phyloP scores from a whole-genome alignment of 64 coral and sea anemone species.

The Pocillopora damicornis region DNA sequence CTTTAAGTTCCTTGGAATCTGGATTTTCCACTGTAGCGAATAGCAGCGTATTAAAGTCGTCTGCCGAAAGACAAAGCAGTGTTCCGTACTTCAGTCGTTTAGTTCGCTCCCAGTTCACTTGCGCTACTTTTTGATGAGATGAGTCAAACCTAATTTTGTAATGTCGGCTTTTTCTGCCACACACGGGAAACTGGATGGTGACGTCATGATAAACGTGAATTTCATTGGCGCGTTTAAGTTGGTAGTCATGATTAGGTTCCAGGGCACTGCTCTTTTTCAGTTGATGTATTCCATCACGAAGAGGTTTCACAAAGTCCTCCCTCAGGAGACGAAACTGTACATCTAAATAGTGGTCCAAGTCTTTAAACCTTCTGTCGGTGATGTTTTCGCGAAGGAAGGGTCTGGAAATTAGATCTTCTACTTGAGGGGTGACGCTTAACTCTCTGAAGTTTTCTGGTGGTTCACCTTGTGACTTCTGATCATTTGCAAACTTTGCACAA shows the following conservation, averaged over 20 bases:
- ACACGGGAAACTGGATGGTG: conserved; percentile 56
- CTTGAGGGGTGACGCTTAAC: conserved; percentile 58
- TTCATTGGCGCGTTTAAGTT: conserved; percentile 7
- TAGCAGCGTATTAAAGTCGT: conserved; percentile 63
- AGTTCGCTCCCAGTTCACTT: conserved; percentile 63
- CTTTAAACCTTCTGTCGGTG: conserved; percentile 48
- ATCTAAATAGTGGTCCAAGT: conserved; percentile 83
- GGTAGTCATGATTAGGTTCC: not conserved
- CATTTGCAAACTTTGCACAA: not conserved
- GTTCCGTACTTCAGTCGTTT: conserved; percentile 76
- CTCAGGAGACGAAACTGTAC: conserved; percentile 86
- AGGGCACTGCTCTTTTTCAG: not conserved
- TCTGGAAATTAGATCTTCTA: conserved; percentile 31
- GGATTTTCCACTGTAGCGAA: conserved; percentile 72
- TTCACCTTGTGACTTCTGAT: not conserved
- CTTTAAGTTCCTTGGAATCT: not conserved
- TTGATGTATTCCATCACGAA: conserved; percentile 54
- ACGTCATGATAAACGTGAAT: conserved; percentile 44
- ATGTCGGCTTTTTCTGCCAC: conserved; percentile 40
- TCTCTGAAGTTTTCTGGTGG: conserved; percentile 75
- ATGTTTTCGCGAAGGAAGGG: conserved; percentile 83
- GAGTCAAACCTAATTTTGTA: conserved; percentile 63
- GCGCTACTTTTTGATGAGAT: conserved; percentile 25
- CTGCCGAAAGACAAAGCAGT: conserved; percentile 65
- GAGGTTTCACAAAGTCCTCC: conserved; percentile 82